phyloP scores from a whole-genome alignment of 2,113 vertebrate genomes.

The Suricata suricatta region DNA sequence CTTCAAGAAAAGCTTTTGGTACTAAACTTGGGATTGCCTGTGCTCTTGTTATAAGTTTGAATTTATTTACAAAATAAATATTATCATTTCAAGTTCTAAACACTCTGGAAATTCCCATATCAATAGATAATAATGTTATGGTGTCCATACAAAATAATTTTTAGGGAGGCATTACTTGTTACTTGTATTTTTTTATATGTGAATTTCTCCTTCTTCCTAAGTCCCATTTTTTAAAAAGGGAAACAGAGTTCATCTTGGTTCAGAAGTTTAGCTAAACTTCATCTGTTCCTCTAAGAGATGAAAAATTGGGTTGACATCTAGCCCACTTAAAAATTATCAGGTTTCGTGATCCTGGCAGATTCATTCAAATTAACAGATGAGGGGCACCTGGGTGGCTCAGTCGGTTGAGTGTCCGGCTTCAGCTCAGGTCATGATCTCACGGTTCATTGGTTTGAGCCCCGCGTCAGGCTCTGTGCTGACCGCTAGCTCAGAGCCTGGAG shows the following conservation, averaged over 20 bases:
- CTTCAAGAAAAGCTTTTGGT: neutral
- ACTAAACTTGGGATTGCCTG: neutral
- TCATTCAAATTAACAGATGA: neutral
- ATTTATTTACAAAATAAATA: constrained; percentile 32
- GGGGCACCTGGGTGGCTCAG: too few relatives aligned
- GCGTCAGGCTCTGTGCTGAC: too few relatives aligned
- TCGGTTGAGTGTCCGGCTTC: too few relatives aligned
- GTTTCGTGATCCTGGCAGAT: neutral
- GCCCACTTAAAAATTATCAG: neutral
- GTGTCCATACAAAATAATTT: neutral
- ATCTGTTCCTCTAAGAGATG: constrained; percentile 20
- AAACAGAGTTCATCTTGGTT: constrained; percentile 26
- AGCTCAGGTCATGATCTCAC: too few relatives aligned
- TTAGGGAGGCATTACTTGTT: neutral
- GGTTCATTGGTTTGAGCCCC: too few relatives aligned
- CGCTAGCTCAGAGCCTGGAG: too few relatives aligned
- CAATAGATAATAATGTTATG: neutral
- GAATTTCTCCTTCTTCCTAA: neutral
- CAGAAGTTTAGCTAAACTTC: constrained; percentile 39
- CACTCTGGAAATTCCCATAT: neutral
- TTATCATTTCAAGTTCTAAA: constrained; percentile 29
- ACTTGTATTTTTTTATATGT: neutral
- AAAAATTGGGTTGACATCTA: constrained; percentile 19
- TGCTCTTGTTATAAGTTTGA: neutral
- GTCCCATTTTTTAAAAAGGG: neutral